These are phyloP conservation scores for Zapus hudsonius DNA, from an alignment of 2,113 vertebrate species.

Conservation along the genomic window DNA sequence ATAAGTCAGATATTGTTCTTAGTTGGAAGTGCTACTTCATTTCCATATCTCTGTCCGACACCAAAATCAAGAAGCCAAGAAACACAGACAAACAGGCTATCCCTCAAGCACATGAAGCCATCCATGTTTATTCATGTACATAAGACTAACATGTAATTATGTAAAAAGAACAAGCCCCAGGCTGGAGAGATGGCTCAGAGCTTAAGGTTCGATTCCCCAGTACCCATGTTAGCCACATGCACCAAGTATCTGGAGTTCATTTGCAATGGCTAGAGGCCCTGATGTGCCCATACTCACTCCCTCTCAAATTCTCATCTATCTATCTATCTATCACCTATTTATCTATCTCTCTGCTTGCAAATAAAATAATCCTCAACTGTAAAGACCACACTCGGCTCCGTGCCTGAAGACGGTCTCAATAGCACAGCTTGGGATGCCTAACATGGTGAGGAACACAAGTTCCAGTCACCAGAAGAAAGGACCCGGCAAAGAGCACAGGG, in stretches of 20 bases:
- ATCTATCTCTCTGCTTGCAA: too few relatives aligned
- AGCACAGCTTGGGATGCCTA: background rate
- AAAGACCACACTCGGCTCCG: background rate
- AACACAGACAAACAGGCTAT: background rate
- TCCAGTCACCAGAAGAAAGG: background rate
- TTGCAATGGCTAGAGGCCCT: too few relatives aligned
- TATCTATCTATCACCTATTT: too few relatives aligned
- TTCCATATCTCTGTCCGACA: background rate
- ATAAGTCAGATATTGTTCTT: background rate
- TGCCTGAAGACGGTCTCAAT: fast-evolving
- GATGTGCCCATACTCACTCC: too few relatives aligned
- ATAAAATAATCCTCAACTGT: constrained; percentile 31
- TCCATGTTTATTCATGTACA: background rate
- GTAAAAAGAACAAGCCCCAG: background rate
- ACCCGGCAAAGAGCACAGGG: background rate
- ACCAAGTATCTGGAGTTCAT: too few relatives aligned
- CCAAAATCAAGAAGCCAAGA: background rate
- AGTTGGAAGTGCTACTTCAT: background rate
- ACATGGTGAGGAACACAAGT: background rate
- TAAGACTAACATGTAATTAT: background rate
- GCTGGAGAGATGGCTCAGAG: too few relatives aligned
- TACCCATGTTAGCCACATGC: too few relatives aligned
- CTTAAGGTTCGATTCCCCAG: too few relatives aligned
- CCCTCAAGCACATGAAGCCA: background rate
- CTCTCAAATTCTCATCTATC: too few relatives aligned